A percentile compares a stretch with the other conserved stretches of the same genome.
These are phyloP conservation scores for Oreotrochilus melanogaster DNA, from an alignment of 2,113 vertebrate genomes.

Conservation along the genomic window DNA sequence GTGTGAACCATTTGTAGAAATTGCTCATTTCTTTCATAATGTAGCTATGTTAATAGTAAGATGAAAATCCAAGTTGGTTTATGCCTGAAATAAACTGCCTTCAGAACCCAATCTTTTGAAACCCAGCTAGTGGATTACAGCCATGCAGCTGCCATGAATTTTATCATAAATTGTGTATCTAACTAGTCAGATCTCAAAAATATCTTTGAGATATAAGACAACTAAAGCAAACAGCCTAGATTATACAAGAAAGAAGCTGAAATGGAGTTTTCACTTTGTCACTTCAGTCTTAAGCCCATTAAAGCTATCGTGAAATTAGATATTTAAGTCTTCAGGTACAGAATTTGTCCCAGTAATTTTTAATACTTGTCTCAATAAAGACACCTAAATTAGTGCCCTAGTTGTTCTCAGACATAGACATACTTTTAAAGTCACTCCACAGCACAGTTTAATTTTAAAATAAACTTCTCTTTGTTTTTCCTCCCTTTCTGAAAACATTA, in stretches of 20 bases:
- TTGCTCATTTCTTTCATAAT: background rate
- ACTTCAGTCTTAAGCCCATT: background rate
- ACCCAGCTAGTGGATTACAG: background rate
- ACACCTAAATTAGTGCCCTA: background rate
- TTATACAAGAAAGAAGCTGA: background rate
- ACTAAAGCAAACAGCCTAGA: background rate
- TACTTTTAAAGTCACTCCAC: background rate
- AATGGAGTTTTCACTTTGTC: background rate
- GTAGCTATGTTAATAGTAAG: background rate
- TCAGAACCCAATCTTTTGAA: background rate
- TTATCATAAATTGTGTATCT: background rate
- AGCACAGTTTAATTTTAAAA: background rate
- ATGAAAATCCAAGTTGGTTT: background rate
- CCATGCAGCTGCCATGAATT: background rate
- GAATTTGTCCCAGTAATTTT: background rate
- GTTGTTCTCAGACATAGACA: background rate
- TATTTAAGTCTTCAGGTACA: background rate
- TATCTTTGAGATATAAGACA: too few species aligned
- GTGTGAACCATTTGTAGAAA: background rate
- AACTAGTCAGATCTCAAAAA: background rate
- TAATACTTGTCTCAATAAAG: background rate
- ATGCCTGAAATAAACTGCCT: background rate
- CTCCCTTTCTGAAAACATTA: background rate
- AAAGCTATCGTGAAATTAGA: background rate
- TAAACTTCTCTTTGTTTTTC: background rate